Evolutionary conservation across 1,140 invertebrate species (phyloP), one percentile per base, ranked within the genome.

Genomic region (Arion vulgaris): DNA sequence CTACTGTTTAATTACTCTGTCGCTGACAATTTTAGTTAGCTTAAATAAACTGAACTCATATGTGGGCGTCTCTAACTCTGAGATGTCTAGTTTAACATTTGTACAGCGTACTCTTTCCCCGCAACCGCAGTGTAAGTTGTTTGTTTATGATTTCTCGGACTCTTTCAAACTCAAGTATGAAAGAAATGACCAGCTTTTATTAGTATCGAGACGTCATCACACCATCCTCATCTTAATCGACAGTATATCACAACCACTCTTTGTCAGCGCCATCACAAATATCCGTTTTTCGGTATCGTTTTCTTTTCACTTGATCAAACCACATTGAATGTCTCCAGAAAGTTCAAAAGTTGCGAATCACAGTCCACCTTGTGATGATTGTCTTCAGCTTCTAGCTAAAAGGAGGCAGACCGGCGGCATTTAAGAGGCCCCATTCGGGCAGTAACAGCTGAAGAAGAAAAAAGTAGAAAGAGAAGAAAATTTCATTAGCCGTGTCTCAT

Each of bases 401-500:
- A 39, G 71, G 41, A 41, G 17, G 36, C 71, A n/a, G 71, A 5
- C 71, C 38, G n/a, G 32, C 71, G 71, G 41, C 71, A 36, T 11
- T 72, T 41, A 72, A 72, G 71, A 72, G 39, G 71, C 36, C 38
- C 71, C 39, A 5, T 41, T 39, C 28, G 9, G 71, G 41, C 17
- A 26, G 28, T 5, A 4, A 17, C 45, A 32, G n/a, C 23, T 9
- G 45, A 7, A 41, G 36, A 41, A 26, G 23, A 5, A 45, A 73
- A 36, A 38, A 38, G 36, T 13, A 26, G 23, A 5, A 45, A 73
- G 28, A 38, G 23, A 71, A 71, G n/a, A 73, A 75, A 53, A 75
- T 53, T 75, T 75, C 73, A 75, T 75, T 75, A 75, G 73, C 73
- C 73, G 11, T 75, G 73, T 75, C 73, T 75, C 15, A 19, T 75